phyloP scores from a whole-genome alignment of 2,888 invertebrate genomes.

The Andrena dorsata region DNA sequence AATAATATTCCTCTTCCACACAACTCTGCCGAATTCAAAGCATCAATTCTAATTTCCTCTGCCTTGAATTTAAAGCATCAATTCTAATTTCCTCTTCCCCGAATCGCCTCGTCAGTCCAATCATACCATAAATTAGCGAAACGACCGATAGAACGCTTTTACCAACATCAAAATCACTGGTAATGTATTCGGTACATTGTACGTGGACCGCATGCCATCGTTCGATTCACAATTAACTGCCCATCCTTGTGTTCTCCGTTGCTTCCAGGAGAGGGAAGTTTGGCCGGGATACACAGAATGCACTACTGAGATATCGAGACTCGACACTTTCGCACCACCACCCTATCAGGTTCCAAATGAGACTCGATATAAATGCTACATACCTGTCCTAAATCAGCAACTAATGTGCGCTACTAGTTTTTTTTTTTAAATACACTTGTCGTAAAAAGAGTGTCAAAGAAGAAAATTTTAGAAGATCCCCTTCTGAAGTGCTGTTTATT shows the following conservation, averaged over 20 bases:
- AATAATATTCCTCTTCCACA: too few relatives aligned
- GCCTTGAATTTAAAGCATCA: slow-evolving; percentile 7
- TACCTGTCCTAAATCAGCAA: too few relatives aligned
- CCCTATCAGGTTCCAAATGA: slow-evolving; percentile 1
- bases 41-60: not conserved
- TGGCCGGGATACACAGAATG: slow-evolving; percentile 40
- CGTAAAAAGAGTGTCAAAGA: too few relatives aligned
- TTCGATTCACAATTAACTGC: slow-evolving; percentile 62
- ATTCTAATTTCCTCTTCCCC: not conserved
- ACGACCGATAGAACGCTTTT: slow-evolving; percentile 8
- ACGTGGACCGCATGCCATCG: slow-evolving; percentile 17
- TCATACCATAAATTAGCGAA: slow-evolving; percentile 34
- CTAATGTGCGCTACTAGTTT: too few relatives aligned
- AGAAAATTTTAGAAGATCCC: too few relatives aligned
- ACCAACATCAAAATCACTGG: slow-evolving; percentile 39
- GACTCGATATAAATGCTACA: too few relatives aligned
- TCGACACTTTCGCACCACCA: slow-evolving; percentile 21
- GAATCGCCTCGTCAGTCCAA: not conserved
- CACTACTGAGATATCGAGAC: slow-evolving; percentile 12
- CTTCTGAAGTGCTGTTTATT: too few relatives aligned
- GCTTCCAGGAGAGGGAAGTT: slow-evolving; percentile 31
- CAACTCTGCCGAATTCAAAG: not conserved
- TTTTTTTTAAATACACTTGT: too few relatives aligned
- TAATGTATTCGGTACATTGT: slow-evolving; percentile 32
- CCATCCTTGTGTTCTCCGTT: slow-evolving; percentile 38